These are phyloP conservation scores for Heliconius charithonia DNA, from an alignment of 2,888 invertebrate genomes.

Conservation along the genomic window DNA sequence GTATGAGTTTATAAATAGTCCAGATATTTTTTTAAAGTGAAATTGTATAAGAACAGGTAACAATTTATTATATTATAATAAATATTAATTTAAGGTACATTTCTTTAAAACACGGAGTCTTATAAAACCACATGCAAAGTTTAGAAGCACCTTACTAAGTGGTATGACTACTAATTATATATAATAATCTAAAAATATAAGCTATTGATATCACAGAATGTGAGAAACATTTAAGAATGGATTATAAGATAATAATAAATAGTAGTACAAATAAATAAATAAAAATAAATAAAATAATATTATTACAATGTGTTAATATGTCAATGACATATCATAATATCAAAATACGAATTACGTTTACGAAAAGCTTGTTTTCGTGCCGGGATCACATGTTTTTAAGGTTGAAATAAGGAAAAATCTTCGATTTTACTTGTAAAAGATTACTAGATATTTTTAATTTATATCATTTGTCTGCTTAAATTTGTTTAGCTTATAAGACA, in stretches of 20 bases:
- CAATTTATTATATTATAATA: not conserved
- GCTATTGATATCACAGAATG: slow-evolving; percentile 13
- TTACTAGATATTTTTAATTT: not conserved
- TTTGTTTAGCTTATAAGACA: no score
- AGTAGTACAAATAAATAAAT: no score
- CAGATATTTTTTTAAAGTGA: no score
- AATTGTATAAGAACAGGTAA: no score
- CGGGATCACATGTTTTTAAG: no score
- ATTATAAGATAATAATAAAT: not conserved
- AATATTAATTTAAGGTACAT: not conserved
- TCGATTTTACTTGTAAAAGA: no score
- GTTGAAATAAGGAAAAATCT: no score
- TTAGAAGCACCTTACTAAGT: not conserved
- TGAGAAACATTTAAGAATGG: not conserved
- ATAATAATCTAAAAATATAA: not conserved
- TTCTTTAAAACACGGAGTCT: not conserved
- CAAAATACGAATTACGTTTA: no score
- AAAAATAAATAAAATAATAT: no score
- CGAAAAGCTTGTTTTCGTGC: no score
- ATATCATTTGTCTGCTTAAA: not conserved
- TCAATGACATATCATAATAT: not conserved
- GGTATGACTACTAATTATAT: not conserved
- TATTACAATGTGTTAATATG: not conserved
- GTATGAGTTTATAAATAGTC: no score
- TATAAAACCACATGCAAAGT: not conserved